Conservation (phyloP, 2,113 vertebrate species). For the Heterocephalus glaber region DNA sequence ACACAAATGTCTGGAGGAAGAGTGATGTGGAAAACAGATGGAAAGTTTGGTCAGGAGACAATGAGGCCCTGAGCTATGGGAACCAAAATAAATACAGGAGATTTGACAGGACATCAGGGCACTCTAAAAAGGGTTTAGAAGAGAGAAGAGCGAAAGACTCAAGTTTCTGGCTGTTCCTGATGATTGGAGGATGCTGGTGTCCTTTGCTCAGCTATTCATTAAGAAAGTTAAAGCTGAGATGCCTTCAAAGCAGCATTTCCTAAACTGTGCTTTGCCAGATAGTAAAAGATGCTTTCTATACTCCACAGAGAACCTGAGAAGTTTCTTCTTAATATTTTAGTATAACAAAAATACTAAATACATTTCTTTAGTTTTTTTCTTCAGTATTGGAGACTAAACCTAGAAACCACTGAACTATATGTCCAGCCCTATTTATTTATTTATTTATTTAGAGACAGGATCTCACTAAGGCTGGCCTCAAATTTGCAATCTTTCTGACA, state of each 20-base stretch:
- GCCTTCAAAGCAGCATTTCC: background rate
- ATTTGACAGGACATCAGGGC: background rate
- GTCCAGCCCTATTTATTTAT: background rate
- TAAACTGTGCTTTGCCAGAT: background rate
- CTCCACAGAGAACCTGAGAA: background rate
- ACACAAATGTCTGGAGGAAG: background rate
- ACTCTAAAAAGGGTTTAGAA: background rate
- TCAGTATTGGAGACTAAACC: background rate
- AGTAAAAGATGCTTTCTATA: background rate
- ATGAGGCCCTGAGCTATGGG: background rate
- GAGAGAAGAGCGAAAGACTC: background rate
- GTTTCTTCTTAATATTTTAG: background rate
- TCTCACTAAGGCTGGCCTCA: background rate
- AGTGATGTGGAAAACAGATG: background rate
- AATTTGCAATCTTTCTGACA: background rate
- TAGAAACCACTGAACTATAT: background rate
- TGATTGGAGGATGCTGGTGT: background rate
- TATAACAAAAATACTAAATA: background rate
- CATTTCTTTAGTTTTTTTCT: background rate
- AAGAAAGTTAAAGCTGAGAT: background rate
- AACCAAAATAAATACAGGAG: background rate
- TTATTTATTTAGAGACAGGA: background rate
- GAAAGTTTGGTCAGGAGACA: background rate
- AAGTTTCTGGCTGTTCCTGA: background rate
- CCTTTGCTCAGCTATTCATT: background rate